phyloP scores from a whole-genome alignment of 2,797 vertebrate species.

The Natrix natrix region DNA sequence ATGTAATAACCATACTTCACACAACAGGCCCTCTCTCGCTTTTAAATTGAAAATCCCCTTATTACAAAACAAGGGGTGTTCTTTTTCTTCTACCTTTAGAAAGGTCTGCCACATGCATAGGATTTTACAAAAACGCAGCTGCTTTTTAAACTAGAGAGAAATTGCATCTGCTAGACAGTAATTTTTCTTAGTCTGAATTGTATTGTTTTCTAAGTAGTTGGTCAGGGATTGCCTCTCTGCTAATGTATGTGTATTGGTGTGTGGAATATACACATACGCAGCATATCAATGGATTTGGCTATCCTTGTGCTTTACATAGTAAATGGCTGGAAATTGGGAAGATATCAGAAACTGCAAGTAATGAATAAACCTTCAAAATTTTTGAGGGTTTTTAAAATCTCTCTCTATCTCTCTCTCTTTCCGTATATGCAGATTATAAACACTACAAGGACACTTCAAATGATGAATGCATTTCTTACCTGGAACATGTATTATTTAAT shows the following conservation, averaged over 20 bases:
- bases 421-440: constrained; percentile 31
- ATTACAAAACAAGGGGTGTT: constrained; percentile 82
- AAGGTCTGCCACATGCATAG: constrained; percentile 79
- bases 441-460: constrained; percentile 5
- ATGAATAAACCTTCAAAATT: not conserved
- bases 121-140: constrained; percentile 81
- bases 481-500: constrained; percentile 20
- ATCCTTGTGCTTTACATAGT: not conserved
- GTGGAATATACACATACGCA: constrained; percentile 42
- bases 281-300: constrained; percentile 15
- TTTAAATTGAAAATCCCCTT: constrained; percentile 84
- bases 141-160: constrained; percentile 81
- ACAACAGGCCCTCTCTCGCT: constrained; percentile 76
- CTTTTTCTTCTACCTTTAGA: constrained; percentile 80
- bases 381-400: not conserved
- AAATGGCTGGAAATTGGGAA: not conserved
- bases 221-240: constrained; percentile 49
- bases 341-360: not conserved
- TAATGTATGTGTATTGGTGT: not conserved
- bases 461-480: not conserved
- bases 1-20: constrained; percentile 81
- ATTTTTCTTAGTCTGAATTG: constrained; percentile 75
- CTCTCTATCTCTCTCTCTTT: not conserved
- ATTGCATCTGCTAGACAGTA: constrained; percentile 77
- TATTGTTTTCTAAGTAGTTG: constrained; percentile 77